A percentile compares a stretch with the other conserved stretches of the same genome.
phyloP scores from a whole-genome alignment of 2,113 vertebrate genomes.

The Alexandromys fortis region DNA sequence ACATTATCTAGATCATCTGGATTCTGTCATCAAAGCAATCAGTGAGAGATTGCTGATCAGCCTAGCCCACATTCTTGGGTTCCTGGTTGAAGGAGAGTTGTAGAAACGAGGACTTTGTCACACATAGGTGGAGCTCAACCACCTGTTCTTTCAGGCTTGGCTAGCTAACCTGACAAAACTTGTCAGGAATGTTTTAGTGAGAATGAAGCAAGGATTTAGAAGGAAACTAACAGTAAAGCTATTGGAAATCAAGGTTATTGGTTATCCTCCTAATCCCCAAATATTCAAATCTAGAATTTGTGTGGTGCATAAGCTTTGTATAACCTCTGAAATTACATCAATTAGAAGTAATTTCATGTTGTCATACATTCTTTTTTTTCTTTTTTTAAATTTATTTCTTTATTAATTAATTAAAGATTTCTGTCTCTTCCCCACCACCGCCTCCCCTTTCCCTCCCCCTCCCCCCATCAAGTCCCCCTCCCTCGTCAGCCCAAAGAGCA shows the following conservation, averaged over 20 bases:
- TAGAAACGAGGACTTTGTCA: conserved; percentile 71
- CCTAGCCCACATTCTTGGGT: conserved; percentile 59
- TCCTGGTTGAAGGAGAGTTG: conserved; percentile 50
- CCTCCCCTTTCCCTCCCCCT: too few species aligned
- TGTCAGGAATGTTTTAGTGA: conserved; percentile 29
- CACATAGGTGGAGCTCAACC: conserved; percentile 58
- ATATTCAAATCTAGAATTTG: conserved; percentile 39
- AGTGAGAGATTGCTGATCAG: conserved; percentile 45
- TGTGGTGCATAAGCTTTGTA: not conserved
- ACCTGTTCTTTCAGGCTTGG: conserved; percentile 47
- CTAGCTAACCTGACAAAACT: conserved; percentile 32
- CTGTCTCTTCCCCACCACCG: too few species aligned
- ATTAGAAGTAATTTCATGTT: conserved; percentile 5
- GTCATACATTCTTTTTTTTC: not conserved
- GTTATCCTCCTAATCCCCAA: not conserved
- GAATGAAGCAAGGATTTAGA: conserved; percentile 49
- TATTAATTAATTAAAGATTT: too few species aligned
- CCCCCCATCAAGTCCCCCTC: too few species aligned
- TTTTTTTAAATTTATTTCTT: too few species aligned
- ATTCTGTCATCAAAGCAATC: conserved; percentile 55
- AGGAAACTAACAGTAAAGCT: conserved; percentile 25
- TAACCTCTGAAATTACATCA: conserved; percentile 28
- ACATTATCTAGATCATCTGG: conserved; percentile 62
- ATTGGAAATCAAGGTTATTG: conserved; percentile 42
- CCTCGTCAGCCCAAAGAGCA: too few species aligned